Conservation (phyloP, 2,888 invertebrate genomes). For the Linyphia triangularis region DNA sequence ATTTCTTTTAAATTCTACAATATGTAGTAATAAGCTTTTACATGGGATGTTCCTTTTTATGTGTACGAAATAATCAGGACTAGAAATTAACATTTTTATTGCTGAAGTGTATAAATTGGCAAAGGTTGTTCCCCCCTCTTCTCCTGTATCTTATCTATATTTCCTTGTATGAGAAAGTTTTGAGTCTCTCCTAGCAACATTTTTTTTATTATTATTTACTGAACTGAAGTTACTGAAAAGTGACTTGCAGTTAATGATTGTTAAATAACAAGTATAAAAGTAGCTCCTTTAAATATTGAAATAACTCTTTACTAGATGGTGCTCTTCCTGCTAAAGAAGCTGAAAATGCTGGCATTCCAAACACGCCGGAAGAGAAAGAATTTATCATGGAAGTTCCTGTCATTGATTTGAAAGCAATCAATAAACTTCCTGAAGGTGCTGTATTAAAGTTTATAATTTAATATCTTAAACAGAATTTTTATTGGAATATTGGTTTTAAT, state of each 20-base stretch:
- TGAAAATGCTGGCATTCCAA: constrained; percentile 1
- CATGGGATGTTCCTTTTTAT: too few species aligned
- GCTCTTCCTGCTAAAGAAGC: constrained; percentile 4
- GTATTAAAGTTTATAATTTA: not conserved
- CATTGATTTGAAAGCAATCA: constrained; percentile 67
- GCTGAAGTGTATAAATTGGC: too few species aligned
- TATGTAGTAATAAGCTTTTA: too few species aligned
- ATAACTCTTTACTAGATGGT: constrained; percentile 34
- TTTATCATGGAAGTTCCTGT: constrained; percentile 71
- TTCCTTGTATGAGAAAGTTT: too few species aligned
- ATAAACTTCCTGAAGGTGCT: constrained; percentile 64
- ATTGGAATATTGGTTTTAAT: not conserved
- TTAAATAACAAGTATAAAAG: too few species aligned
- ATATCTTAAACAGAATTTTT: not conserved
- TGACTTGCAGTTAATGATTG: not conserved
- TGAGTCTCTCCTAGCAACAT: too few species aligned
- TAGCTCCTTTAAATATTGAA: too few species aligned
- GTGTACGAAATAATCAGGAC: too few species aligned
- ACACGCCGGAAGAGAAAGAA: constrained; percentile 50
- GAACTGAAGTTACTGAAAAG: not conserved
- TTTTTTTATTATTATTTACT: not conserved
- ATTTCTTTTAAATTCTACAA: too few species aligned
- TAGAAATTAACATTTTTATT: too few species aligned
- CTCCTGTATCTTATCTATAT: too few species aligned
- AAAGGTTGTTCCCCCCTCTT: too few species aligned